phyloP scores from a whole-genome alignment of 1,140 invertebrate species.

The Trichoplusia ni region DNA sequence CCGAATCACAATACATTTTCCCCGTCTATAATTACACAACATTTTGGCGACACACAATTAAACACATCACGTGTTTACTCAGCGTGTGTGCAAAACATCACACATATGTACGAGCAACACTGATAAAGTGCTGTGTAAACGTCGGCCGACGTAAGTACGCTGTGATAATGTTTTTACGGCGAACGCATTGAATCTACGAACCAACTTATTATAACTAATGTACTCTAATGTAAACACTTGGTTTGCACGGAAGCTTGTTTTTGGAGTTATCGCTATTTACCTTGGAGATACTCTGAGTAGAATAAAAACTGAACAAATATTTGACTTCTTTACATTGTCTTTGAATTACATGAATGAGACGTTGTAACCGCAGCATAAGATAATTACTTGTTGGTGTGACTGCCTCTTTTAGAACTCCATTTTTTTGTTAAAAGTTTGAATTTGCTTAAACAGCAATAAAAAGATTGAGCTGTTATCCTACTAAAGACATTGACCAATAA shows the following conservation, averaged over 20 bases:
- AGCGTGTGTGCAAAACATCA: not conserved
- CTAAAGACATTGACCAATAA: too few relatives aligned
- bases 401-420: too few relatives aligned
- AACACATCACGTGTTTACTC: not conserved
- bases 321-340: too few relatives aligned
- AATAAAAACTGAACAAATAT: too few relatives aligned
- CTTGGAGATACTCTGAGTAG: too few relatives aligned
- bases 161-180: conserved; percentile 14
- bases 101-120: not conserved
- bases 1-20: not conserved
- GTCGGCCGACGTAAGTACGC: conserved; percentile 1
- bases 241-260: conserved; percentile 9
- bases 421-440: too few relatives aligned
- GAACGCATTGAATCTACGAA: not conserved
- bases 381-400: too few relatives aligned
- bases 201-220: conserved; percentile 11
- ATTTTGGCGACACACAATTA: conserved; percentile 15
- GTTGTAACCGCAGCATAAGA: too few relatives aligned
- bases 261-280: too few relatives aligned
- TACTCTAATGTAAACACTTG: conserved; percentile 8
- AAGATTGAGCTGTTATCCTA: too few relatives aligned
- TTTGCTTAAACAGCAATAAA: too few relatives aligned
- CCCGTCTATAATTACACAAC: not conserved
- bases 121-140: conserved; percentile 21
- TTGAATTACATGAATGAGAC: too few relatives aligned